Evolutionary conservation across 2,888 invertebrate species (phyloP).

Genomic region (Oscheius sp.): DNA sequence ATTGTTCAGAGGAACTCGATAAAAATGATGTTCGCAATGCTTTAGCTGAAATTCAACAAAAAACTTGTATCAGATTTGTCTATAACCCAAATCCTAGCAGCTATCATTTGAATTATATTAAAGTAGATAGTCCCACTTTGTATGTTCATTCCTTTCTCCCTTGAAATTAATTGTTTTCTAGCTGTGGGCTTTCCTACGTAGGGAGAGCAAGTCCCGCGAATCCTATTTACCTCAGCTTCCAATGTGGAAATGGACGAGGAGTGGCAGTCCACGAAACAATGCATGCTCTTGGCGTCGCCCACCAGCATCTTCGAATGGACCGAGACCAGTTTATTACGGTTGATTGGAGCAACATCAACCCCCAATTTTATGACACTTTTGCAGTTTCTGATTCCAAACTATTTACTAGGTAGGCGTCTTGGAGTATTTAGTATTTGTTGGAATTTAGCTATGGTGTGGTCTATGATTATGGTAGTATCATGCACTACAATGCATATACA

Average conservation of each 20-base stretch:
- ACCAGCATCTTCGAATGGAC: conserved; percentile 67
- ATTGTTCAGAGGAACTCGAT: conserved; percentile 40
- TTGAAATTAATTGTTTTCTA: conserved; percentile 39
- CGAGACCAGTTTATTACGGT: conserved; percentile 52
- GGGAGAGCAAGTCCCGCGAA: conserved; percentile 63
- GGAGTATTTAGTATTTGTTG: not conserved
- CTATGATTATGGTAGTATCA: conserved; percentile 64
- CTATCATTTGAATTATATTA: conserved; percentile 62
- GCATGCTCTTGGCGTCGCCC: conserved; percentile 66
- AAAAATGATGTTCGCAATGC: conserved; percentile 59
- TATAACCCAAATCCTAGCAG: conserved; percentile 26
- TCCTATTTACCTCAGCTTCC: conserved; percentile 65
- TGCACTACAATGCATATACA: conserved; percentile 66
- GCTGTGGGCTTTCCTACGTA: conserved; percentile 67
- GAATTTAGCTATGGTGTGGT: conserved; percentile 56
- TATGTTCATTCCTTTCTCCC: conserved; percentile 26
- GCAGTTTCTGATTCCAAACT: conserved; percentile 63
- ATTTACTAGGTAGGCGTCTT: conserved; percentile 54
- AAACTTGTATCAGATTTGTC: conserved; percentile 55
- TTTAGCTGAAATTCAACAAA: conserved; percentile 60
- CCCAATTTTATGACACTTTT: conserved; percentile 68
- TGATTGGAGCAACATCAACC: conserved; percentile 68
- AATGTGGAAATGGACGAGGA: conserved; percentile 56
- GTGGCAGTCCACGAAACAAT: conserved; percentile 47
- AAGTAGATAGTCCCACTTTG: conserved; percentile 59